Evolutionary conservation across 2,888 invertebrate genomes (phyloP), one percentile per base, ranked within the genome.

Genomic region (Clistopyga incitator): DNA sequence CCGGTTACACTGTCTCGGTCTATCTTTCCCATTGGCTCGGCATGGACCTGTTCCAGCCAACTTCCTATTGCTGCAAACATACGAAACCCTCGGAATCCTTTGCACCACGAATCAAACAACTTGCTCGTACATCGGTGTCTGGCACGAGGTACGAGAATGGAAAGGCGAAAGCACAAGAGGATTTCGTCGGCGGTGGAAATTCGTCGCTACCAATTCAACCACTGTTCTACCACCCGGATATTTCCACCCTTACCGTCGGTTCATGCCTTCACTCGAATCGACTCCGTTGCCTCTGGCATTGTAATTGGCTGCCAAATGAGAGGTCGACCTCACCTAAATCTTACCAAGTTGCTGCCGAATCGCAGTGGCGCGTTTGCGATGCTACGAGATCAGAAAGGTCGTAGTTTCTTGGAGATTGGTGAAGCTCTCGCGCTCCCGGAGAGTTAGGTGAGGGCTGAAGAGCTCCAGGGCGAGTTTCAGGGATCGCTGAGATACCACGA

Each of bases 231-330:
- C 54, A 71, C 42, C 42, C 23, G 71, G 56, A 56, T 56, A 72
- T 59, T 72, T 56, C 68, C 54, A 45, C 54, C 75, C 75, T 70
- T 47, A 52, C 72, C 38, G 38, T 8, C 50, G 42, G 45, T 54
- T 3, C 20, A 23, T 10, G 25, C 56, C 59, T 50, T 50, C 18
- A 50, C 13, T 50, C 20, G 38, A 61, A 13, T 64, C 50, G 50
- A 67, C 70, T 68, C 81, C 74, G 67, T 68, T 50, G 45, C 42
- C 61, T 45, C 61, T 47, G 76, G 80, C 89, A 90, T 90, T 91
- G 91, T 91, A 91, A 91, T 91, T 90, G 91, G 88, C 89, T 91
- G 88, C 89, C 89, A 90, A 91, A 91, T 90, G 90, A 90, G 90
- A 90, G 89, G 82, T 87, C 89, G 88, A 88, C 84, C 90, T 87